Percentiles rank a stretch among this genome's conserved stretches.
These are phyloP conservation scores for Lepidonotus clava DNA, from an alignment of 2,888 invertebrate genomes.

Conservation along the genomic window DNA sequence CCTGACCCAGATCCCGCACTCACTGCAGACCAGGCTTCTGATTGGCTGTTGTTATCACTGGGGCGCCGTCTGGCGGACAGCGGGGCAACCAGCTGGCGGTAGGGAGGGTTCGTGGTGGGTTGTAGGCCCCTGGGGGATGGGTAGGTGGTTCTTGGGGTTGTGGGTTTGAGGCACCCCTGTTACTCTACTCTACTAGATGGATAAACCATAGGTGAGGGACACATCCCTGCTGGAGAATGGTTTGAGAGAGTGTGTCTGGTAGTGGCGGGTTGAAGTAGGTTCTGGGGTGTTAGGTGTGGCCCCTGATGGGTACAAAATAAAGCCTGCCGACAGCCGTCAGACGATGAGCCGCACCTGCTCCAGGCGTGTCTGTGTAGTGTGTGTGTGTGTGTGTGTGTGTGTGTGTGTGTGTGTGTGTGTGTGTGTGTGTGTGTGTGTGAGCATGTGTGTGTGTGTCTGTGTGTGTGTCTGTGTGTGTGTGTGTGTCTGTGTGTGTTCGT, in stretches of 20 bases:
- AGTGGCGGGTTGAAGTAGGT: no score
- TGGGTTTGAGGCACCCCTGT: no score
- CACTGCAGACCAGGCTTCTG: not conserved
- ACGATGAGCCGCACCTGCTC: not conserved
- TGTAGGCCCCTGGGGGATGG: no score
- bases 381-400: not conserved
- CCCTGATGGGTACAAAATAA: not conserved
- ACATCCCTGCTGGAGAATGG: no score
- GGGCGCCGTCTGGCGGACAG: no score
- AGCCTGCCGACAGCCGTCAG: not conserved
- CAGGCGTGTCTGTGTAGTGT: not conserved
- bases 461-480: not conserved
- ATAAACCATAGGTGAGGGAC: no score
- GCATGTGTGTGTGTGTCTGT: not conserved
- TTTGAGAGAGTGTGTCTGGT: no score
- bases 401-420: not conserved
- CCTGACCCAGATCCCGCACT: slow-evolving; percentile 4
- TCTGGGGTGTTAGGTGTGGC: not conserved
- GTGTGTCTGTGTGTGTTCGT: no score
- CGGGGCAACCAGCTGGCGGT: no score
- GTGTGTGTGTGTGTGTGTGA: not conserved
- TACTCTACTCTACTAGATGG: no score
- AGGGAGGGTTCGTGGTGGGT: no score
- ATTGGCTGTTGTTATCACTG: slow-evolving; percentile 41
- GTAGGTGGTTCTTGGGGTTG: no score